These are phyloP conservation scores for Columba guinea DNA, from an alignment of 2,797 vertebrate genomes.

Conservation along the genomic window DNA sequence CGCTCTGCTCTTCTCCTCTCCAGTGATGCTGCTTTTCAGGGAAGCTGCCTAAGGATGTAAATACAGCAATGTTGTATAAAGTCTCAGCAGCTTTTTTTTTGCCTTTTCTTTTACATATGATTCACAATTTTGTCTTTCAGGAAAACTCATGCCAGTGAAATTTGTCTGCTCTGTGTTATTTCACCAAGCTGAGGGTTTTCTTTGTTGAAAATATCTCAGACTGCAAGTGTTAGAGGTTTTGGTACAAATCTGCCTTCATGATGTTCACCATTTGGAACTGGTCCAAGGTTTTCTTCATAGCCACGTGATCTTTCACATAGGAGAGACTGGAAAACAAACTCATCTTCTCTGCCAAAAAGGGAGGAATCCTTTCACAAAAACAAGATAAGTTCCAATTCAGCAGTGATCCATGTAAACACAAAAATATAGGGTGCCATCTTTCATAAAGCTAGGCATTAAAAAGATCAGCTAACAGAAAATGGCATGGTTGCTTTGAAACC, in stretches of 20 bases:
- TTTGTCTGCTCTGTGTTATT: background rate
- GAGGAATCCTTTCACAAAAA: slow-evolving; percentile 15
- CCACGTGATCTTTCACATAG: slow-evolving; percentile 48
- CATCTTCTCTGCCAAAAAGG: slow-evolving; percentile 18
- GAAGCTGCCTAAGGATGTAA: background rate
- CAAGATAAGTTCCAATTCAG: slow-evolving; percentile 16
- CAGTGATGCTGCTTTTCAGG: background rate
- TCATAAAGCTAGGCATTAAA: background rate
- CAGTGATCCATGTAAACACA: slow-evolving; percentile 40
- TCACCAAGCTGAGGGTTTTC: slow-evolving; percentile 19
- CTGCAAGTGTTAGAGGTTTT: slow-evolving; percentile 52
- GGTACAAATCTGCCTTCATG: slow-evolving; percentile 39
- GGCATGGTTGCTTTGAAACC: background rate
- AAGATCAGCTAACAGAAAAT: slow-evolving; percentile 39
- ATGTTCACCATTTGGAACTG: background rate
- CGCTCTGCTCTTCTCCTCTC: background rate
- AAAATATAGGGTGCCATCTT: slow-evolving; percentile 38
- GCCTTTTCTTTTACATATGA: background rate
- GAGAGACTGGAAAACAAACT: slow-evolving; percentile 29
- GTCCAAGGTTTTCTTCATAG: slow-evolving; percentile 19
- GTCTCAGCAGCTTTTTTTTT: background rate
- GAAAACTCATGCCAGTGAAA: slow-evolving; percentile 17
- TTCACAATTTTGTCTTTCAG: slow-evolving; percentile 24
- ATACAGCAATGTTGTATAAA: background rate
- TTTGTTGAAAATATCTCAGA: slow-evolving; percentile 38